phyloP scores from a whole-genome alignment of 2,797 vertebrate genomes.

The Salarias fasciatus region DNA sequence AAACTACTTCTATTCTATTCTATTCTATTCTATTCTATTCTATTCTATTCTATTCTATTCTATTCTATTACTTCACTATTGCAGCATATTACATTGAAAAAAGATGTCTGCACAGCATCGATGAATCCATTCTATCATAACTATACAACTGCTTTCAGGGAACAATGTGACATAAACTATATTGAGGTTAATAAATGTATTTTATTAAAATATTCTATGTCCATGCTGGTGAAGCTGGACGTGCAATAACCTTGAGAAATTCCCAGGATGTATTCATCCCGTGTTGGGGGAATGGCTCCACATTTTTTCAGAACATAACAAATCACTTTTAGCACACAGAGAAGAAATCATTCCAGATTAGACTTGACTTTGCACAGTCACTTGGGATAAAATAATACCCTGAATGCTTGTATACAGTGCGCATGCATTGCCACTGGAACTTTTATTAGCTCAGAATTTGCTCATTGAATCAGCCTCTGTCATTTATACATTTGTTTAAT shows the following conservation, averaged over 20 bases:
- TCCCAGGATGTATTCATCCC: background rate
- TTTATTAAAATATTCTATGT: background rate
- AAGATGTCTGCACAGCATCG: background rate
- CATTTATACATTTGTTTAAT: slow-evolving; percentile 21
- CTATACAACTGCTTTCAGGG: background rate
- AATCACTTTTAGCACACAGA: slow-evolving; percentile 1
- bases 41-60: no score
- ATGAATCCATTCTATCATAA: background rate
- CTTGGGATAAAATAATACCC: background rate
- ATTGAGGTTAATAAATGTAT: slow-evolving; percentile 9
- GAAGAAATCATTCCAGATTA: background rate
- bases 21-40: no score
- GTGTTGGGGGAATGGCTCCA: background rate
- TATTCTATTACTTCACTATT: slow-evolving; percentile 1
- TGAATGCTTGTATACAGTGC: background rate
- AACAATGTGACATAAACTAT: slow-evolving; percentile 1
- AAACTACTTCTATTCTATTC: no score
- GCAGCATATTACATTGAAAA: slow-evolving; percentile 5
- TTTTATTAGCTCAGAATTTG: slow-evolving; percentile 1
- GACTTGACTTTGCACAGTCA: background rate
- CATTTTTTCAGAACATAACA: background rate
- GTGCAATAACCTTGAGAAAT: slow-evolving; percentile 1
- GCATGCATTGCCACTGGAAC: background rate
- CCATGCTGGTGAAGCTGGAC: background rate
- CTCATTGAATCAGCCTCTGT: background rate